Evolutionary conservation across 2,797 vertebrate species (phyloP).

Genomic region (Pseudochirops cupreus): DNA sequence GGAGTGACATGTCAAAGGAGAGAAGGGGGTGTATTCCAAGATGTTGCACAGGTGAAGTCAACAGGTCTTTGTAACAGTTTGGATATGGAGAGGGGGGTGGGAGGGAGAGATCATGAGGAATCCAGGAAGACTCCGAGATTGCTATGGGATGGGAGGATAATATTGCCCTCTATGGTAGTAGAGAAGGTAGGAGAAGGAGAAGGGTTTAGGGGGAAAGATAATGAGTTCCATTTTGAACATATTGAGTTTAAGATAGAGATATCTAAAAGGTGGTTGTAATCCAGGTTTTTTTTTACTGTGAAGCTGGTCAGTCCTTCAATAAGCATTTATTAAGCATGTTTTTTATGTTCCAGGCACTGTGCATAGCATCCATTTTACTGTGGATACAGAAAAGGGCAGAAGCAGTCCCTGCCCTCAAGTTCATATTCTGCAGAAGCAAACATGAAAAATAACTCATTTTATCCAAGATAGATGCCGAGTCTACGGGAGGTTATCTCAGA

Average conservation of each 20-base stretch:
- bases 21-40: neutral
- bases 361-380: no score
- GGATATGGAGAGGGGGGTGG: neutral
- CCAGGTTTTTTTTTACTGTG: no score
- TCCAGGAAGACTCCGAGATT: neutral
- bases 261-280: neutral
- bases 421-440: neutral
- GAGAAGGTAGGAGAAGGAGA: neutral
- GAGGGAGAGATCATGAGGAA: neutral
- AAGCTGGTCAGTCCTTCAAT: neutral
- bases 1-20: no score
- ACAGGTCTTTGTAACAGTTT: neutral
- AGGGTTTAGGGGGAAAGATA: neutral
- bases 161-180: neutral
- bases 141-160: neutral
- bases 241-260: neutral
- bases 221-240: neutral
- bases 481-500: neutral
- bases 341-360: no score
- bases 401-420: neutral
- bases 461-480: neutral
- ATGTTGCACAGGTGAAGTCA: neutral
- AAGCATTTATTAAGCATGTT: neutral
- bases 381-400: no score
- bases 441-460: neutral